Evolutionary conservation across 2,888 invertebrate species (phyloP).

Genomic region (Matsumyia berberina): DNA sequence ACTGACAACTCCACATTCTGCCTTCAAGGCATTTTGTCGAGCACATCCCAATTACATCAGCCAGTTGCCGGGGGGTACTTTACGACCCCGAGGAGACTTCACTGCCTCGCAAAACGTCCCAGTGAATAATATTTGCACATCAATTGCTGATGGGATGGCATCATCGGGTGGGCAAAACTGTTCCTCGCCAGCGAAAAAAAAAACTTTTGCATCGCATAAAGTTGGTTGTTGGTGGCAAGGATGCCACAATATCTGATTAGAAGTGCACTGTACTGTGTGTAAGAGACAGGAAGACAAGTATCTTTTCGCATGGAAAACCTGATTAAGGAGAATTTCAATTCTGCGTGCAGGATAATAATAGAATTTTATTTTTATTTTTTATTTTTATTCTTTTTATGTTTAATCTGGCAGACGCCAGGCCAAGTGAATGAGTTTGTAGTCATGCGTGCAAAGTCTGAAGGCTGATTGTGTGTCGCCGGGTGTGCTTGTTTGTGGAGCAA

Average conservation of each 20-base stretch:
- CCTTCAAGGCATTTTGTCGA: constrained; percentile 21
- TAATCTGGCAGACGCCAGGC: constrained; percentile 17
- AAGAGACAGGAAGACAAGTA: background rate
- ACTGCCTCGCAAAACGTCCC: constrained; percentile 9
- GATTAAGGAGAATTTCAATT: constrained; percentile 45
- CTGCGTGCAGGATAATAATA: constrained; percentile 58
- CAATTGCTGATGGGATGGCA: constrained; percentile 46
- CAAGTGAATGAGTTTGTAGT: background rate
- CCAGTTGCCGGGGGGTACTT: constrained; percentile 32
- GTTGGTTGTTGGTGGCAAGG: constrained; percentile 2
- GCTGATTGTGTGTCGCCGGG: constrained; percentile 25
- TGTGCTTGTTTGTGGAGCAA: background rate
- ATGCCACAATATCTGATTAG: constrained; percentile 4
- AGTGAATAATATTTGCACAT: constrained; percentile 55
- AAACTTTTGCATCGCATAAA: constrained; percentile 24
- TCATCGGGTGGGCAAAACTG: constrained; percentile 9
- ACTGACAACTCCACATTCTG: constrained; percentile 2
- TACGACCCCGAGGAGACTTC: constrained; percentile 13
- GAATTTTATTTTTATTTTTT: constrained; percentile 34
- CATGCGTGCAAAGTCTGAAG: constrained; percentile 58
- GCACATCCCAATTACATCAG: constrained; percentile 27
- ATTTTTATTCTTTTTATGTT: constrained; percentile 7
- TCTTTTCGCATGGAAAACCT: constrained; percentile 39
- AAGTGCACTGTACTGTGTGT: background rate
- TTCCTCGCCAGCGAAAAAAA: background rate